Conservation (phyloP, 1,140 invertebrate species). For the Eumeta japonica region DNA sequence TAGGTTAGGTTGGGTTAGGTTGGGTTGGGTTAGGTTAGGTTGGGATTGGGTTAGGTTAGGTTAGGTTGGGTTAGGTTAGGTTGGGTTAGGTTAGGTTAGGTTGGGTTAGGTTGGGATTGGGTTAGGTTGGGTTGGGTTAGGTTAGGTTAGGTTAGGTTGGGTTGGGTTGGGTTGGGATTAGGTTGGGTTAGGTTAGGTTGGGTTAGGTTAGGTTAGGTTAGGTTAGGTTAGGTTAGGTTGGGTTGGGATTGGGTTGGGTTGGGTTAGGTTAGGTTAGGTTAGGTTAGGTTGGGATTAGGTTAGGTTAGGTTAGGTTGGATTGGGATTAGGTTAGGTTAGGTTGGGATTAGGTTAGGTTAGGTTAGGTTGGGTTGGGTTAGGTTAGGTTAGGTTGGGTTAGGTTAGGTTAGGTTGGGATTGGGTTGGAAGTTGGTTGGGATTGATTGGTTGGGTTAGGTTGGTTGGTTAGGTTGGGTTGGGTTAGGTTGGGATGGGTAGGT, state of each 20-base stretch:
- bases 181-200: slow-evolving; percentile 19
- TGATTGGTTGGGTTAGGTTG: too few species aligned
- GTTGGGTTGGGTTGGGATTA: too few species aligned
- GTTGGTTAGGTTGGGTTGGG: slow-evolving; percentile 7
- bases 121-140: slow-evolving; percentile 14
- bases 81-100: slow-evolving; percentile 8
- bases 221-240: slow-evolving; percentile 5
- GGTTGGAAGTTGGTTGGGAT: slow-evolving; percentile 5
- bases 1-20: slow-evolving; percentile 23
- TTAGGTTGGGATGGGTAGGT: slow-evolving; percentile 11
- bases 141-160: slow-evolving; percentile 26
- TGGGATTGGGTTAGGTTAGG: slow-evolving; percentile 15
- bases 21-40: slow-evolving; percentile 16
- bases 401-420: too few species aligned
- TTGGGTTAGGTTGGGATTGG: too few species aligned
- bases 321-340: slow-evolving; percentile 5
- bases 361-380: slow-evolving; percentile 8
- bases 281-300: too few species aligned
- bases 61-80: slow-evolving; percentile 8
- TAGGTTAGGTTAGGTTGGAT: slow-evolving; percentile 10
- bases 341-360: too few species aligned
- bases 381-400: slow-evolving; percentile 5
- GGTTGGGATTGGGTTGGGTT: too few species aligned
- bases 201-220: slow-evolving; percentile 16
- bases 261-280: slow-evolving; percentile 11